Percentiles rank a stretch among this genome's conserved stretches.
Conservation (phyloP, 2,888 invertebrate species). For the Neocrepidodera transversa region DNA sequence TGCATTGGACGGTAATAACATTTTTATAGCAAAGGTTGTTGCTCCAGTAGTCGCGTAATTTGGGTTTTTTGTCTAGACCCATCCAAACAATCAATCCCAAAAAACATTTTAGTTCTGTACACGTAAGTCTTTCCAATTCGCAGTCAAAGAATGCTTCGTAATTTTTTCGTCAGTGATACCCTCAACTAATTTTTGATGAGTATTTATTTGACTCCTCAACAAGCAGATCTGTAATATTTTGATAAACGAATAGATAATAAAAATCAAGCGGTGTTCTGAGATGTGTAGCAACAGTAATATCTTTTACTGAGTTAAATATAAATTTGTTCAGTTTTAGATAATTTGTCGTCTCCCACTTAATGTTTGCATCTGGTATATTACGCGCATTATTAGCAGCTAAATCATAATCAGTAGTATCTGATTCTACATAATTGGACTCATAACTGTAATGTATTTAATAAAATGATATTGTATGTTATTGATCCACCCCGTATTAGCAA, state of each 20-base stretch:
- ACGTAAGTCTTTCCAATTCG: conserved; percentile 1
- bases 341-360: too few relatives aligned
- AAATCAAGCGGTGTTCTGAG: conserved; percentile 1
- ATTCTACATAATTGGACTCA: background rate
- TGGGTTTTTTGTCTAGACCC: conserved; percentile 7
- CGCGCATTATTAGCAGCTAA: conserved; percentile 3
- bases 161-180: conserved; percentile 10
- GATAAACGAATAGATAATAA: background rate
- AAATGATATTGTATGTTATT: too few relatives aligned
- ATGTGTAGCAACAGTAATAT: conserved; percentile 5
- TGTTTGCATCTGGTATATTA: conserved; percentile 1
- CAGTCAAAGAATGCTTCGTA: conserved; percentile 3
- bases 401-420: too few relatives aligned
- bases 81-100: conserved; percentile 1
- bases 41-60: conserved; percentile 6
- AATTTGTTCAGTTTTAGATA: background rate
- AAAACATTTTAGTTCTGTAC: conserved; percentile 5
- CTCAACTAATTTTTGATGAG: conserved; percentile 4
- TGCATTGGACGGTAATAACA: too few relatives aligned
- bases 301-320: conserved; percentile 6
- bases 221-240: conserved; percentile 10
- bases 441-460: too few relatives aligned
- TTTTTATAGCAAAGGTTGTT: conserved; percentile 6
- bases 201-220: conserved; percentile 10
- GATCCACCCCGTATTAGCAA: too few relatives aligned